Percentiles rank a stretch among this genome's conserved stretches.
phyloP scores from a whole-genome alignment of 2,113 vertebrate species.

The Corydoras sp. region DNA sequence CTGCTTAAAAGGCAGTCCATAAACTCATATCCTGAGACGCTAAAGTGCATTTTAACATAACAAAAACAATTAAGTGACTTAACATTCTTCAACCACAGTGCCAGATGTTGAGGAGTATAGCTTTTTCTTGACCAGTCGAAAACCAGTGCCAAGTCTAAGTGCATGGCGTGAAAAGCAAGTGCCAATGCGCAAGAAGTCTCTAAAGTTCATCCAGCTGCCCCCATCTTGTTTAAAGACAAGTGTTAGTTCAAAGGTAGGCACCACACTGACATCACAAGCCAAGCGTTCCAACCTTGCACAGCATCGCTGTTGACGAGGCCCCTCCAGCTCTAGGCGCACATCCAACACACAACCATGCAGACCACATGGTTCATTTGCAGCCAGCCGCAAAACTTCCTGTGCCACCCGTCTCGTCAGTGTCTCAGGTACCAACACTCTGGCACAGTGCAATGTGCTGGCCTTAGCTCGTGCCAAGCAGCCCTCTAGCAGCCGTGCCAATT shows the following conservation, averaged over 20 bases:
- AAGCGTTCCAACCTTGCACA: constrained; percentile 76
- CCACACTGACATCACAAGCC: constrained; percentile 70
- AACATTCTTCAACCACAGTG: constrained; percentile 76
- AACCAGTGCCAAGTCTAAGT: constrained; percentile 77
- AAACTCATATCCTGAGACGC: constrained; percentile 43
- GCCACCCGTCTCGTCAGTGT: constrained; percentile 72
- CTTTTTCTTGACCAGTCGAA: constrained; percentile 78
- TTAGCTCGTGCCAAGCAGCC: constrained; percentile 77
- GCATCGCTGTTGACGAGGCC: constrained; percentile 55
- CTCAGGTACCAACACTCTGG: constrained; percentile 77
- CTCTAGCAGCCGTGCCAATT: constrained; percentile 73
- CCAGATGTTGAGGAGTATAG: constrained; percentile 76
- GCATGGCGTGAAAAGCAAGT: constrained; percentile 70
- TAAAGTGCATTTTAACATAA: constrained; percentile 49
- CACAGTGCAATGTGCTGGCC: constrained; percentile 74
- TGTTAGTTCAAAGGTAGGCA: constrained; percentile 81
- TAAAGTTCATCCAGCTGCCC: constrained; percentile 72
- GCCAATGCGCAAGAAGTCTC: constrained; percentile 72
- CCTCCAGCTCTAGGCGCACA: constrained; percentile 74
- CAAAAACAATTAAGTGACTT: constrained; percentile 34
- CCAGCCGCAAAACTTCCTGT: constrained; percentile 69
- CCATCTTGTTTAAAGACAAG: constrained; percentile 82
- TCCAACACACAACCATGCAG: constrained; percentile 75
- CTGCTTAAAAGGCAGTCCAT: constrained; percentile 44
- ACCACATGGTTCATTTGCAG: constrained; percentile 76